Evolutionary conservation across 2,888 invertebrate species (phyloP), one percentile per base, ranked within the genome.

Genomic region (Serripes groenlandicus): DNA sequence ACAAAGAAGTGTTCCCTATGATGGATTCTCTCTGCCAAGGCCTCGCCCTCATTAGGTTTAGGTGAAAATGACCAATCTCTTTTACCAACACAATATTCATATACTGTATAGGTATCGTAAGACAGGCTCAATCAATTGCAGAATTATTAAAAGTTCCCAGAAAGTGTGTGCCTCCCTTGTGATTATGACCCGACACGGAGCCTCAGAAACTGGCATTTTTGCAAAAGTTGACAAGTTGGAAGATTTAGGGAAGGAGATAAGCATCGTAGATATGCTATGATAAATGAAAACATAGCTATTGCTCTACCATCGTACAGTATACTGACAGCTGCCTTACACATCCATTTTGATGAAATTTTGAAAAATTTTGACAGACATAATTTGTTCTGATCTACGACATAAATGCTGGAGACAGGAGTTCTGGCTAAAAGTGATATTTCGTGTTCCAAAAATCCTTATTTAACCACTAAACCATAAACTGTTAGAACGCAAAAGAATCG

Each of bases 301-400:
- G 66, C 80, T 80, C 60, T 82, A 58, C 75, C 69, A 69, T 73
- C 80, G 75, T 80, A 75, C 73, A 23, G 66, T 3, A 35, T 32
- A 30, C 69, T 30, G 70, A 75, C 85, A 86, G 85, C 85, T 86
- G 85, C 73, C 75, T 21, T 35, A 5, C n/a, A 1, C 35, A 60
- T 74, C 77, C 82, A 75, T 58, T 78, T 78, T 75, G 82, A 82
- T 80, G 80, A 82, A 77, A 75, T 75, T 84, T 86, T 80, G 82
- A 86, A 86, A 85, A 78, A 58, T 72, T 80, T 80, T 86, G 85
- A 86, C 82, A 80, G 82, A 42, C 73, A 74, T 75, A 68, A 86
- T 86, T 81, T 73, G 58, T 37, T 54, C 52, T 74, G 80, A 80
- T 83, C 77, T 85, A 75, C 68, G 35, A 64, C 68, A 66, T 75